Evolutionary conservation across 2,797 vertebrate genomes (phyloP).

Genomic region (Crax fasciolata): DNA sequence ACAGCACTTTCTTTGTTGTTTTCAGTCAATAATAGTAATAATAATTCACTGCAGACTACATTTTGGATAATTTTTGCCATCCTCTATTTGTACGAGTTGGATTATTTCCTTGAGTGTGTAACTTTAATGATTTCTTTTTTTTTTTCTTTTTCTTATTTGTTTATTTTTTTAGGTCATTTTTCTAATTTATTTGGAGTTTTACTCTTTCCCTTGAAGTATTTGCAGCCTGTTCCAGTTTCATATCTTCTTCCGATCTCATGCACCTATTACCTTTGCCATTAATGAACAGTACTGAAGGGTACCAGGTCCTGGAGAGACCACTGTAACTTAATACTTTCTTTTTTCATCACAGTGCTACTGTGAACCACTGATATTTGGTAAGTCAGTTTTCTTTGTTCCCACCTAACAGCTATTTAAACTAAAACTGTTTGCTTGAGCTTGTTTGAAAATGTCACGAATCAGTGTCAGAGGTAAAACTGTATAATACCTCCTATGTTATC

Average conservation of each 20-base stretch:
- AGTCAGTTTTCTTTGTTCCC: background rate
- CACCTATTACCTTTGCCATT: background rate
- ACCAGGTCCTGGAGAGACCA: background rate
- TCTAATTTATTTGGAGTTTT: background rate
- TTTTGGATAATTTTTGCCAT: background rate
- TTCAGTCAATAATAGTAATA: background rate
- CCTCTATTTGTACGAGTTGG: background rate
- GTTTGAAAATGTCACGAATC: background rate
- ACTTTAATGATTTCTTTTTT: background rate
- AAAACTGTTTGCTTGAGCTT: background rate
- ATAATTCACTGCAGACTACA: background rate
- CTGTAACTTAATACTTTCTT: background rate
- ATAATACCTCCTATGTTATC: background rate
- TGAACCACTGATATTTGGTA: background rate
- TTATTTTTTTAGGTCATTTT: background rate
- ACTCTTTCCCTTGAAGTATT: background rate
- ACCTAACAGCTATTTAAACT: background rate
- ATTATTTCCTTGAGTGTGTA: background rate
- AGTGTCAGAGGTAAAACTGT: background rate
- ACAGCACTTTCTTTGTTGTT: background rate
- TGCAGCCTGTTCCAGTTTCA: background rate
- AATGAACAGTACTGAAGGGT: background rate
- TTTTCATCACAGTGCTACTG: background rate
- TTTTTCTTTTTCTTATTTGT: background rate
- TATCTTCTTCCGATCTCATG: background rate